These are phyloP conservation scores for Gari tellinella DNA, from an alignment of 2,888 invertebrate species.

Conservation along the genomic window DNA sequence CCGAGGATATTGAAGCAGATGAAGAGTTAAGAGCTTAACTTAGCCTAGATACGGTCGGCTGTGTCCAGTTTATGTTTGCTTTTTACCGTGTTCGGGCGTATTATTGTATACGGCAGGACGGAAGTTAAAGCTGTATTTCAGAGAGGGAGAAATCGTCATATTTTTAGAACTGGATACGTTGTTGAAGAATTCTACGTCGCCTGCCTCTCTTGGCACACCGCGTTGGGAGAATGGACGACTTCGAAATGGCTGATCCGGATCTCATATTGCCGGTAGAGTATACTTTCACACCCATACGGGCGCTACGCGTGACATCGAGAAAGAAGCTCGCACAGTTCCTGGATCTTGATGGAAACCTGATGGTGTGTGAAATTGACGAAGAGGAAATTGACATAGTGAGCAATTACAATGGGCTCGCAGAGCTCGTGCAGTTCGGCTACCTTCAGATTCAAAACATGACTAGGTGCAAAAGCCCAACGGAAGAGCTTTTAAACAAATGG, in stretches of 20 bases:
- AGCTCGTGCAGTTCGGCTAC: constrained; percentile 54
- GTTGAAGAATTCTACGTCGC: no score
- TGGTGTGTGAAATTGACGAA: constrained; percentile 15
- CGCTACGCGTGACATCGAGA: constrained; percentile 34
- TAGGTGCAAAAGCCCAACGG: constrained; percentile 36
- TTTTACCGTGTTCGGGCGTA: no score
- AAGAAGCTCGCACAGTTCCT: constrained; percentile 44
- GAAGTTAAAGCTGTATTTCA: no score
- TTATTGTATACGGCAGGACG: no score
- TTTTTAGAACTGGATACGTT: no score
- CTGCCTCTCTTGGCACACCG: no score
- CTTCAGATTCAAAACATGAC: constrained; percentile 52
- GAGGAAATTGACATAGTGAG: constrained; percentile 41
- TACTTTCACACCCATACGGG: constrained; percentile 29
- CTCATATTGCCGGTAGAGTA: constrained; percentile 18
- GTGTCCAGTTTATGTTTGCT: no score
- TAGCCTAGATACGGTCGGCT: no score
- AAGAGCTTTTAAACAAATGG: constrained; percentile 52
- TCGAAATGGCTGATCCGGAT: neutral
- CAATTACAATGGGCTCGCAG: constrained; percentile 56
- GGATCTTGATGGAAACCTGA: constrained; percentile 42
- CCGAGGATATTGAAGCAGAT: no score
- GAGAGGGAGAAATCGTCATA: no score
- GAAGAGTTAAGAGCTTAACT: no score
- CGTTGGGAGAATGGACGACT: no score